Percentiles rank a stretch among this genome's conserved stretches.
phyloP scores from a whole-genome alignment of 2,113 vertebrate species.

The Nothocercus nigrocapillus region DNA sequence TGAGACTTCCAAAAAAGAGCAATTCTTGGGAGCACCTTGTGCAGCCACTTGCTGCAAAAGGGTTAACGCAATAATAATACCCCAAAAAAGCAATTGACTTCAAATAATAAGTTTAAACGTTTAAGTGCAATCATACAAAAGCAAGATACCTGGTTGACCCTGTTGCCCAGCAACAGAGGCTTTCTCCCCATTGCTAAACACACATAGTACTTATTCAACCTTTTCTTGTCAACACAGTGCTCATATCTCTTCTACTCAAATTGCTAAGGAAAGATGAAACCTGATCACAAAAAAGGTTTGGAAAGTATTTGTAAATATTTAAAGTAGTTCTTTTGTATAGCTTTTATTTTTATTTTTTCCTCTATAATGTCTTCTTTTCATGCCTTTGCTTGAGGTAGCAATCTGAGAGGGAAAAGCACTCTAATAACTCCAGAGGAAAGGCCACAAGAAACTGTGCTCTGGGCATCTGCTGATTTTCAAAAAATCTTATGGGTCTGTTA shows the following conservation, averaged over 20 bases:
- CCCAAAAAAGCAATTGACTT: neutral
- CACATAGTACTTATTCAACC: neutral
- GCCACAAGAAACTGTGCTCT: neutral
- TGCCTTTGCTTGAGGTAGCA: neutral
- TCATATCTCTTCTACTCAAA: neutral
- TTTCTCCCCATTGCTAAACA: neutral
- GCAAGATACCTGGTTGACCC: neutral
- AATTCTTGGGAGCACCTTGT: neutral
- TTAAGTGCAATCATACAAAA: neutral
- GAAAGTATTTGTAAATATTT: neutral
- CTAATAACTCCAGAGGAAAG: neutral
- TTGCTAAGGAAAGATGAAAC: neutral
- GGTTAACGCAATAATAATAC: neutral
- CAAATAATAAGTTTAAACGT: neutral
- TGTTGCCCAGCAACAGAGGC: neutral
- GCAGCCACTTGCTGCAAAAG: neutral
- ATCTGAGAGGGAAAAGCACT: neutral
- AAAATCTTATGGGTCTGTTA: neutral
- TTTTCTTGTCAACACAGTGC: neutral
- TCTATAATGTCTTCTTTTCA: neutral
- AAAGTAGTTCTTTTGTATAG: neutral
- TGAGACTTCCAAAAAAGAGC: neutral
- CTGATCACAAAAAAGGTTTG: neutral
- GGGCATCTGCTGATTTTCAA: neutral
- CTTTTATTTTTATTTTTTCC: neutral